phyloP scores from a whole-genome alignment of 2,797 vertebrate species.

The Tolypeutes matacus region DNA sequence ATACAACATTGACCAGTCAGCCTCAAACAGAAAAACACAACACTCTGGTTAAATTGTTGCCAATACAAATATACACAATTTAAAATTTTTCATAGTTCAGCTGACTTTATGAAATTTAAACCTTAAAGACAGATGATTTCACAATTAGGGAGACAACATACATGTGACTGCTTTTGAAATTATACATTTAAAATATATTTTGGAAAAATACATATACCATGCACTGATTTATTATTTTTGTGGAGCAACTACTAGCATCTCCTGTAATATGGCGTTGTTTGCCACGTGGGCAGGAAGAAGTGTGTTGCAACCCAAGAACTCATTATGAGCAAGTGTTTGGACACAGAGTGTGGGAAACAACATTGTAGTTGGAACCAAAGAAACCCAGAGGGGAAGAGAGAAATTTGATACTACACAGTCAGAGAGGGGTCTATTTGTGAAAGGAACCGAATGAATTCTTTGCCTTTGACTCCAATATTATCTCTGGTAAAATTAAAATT shows the following conservation, averaged over 20 bases:
- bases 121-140: slow-evolving; percentile 16
- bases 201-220: slow-evolving; percentile 10
- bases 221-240: not conserved
- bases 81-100: not conserved
- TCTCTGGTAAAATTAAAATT: slow-evolving; percentile 13
- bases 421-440: not conserved
- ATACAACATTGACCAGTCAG: not conserved
- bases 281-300: not conserved
- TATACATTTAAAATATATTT: slow-evolving; percentile 54
- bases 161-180: not conserved
- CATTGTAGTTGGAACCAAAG: not conserved
- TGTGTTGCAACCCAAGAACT: not conserved
- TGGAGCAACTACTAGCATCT: not conserved
- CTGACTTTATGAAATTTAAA: slow-evolving; percentile 29
- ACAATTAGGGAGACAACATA: not conserved
- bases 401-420: not conserved
- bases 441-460: slow-evolving; percentile 14
- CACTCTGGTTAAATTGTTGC: not conserved
- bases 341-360: not conserved
- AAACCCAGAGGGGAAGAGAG: not conserved
- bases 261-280: not conserved
- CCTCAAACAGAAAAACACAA: not conserved
- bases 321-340: not conserved
- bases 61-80: not conserved
- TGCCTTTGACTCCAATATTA: not conserved